Evolutionary conservation across 2,888 invertebrate genomes (phyloP).

Genomic region (Pocota personata): DNA sequence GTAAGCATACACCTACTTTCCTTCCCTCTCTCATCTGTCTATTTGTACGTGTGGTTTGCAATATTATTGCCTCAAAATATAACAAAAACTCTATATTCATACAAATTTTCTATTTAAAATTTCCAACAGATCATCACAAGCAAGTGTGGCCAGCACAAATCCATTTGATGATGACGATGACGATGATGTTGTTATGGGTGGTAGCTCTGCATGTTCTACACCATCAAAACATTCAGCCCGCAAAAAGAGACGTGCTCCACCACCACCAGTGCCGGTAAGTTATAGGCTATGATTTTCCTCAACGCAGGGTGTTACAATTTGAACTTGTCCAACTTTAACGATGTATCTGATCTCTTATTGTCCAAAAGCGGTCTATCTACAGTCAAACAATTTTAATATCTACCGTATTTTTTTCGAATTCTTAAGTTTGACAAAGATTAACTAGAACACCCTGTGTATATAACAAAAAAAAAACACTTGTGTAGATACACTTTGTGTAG

Average conservation of each 20-base stretch:
- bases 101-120: not conserved
- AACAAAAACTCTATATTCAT: not conserved
- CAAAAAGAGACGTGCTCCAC: conserved; percentile 87
- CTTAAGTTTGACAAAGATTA: not conserved
- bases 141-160: conserved; percentile 85
- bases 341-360: too few species aligned
- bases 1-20: conserved; percentile 18
- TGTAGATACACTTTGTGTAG: not conserved
- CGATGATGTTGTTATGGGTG: conserved; percentile 76
- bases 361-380: too few species aligned
- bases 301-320: not conserved
- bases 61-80: not conserved
- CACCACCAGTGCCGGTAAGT: conserved; percentile 83
- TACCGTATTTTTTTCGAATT: too few species aligned
- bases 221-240: conserved; percentile 84
- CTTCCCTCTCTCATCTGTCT: conserved; percentile 8
- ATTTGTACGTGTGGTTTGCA: conserved; percentile 52
- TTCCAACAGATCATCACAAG: conserved; percentile 83
- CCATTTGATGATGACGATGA: conserved; percentile 84
- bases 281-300: not conserved
- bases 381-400: too few species aligned
- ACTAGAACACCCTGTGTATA: conserved; percentile 3
- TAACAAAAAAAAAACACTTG: not conserved
- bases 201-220: conserved; percentile 71
- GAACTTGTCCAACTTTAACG: not conserved